Evolutionary conservation across 2,113 vertebrate genomes (phyloP).

Genomic region (Zosterops hypoxanthus): DNA sequence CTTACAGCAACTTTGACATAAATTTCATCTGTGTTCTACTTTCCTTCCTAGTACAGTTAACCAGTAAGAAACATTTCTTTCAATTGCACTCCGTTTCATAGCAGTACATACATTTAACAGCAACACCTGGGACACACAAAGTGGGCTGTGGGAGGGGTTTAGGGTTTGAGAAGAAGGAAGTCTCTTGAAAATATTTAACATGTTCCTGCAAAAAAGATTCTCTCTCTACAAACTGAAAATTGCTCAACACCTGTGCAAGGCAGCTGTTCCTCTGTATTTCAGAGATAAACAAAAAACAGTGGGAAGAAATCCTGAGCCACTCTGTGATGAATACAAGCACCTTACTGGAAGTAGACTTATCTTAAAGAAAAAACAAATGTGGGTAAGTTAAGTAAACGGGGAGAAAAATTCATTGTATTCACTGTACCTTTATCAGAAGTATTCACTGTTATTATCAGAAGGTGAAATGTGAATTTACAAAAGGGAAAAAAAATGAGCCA

Average conservation of each 20-base stretch:
- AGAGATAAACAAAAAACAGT: background rate
- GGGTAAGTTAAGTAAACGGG: background rate
- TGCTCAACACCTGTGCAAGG: background rate
- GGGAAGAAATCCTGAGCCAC: background rate
- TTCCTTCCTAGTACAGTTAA: background rate
- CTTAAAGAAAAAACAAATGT: background rate
- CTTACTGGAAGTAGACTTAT: background rate
- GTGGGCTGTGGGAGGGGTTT: background rate
- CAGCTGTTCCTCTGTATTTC: background rate
- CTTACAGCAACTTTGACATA: background rate
- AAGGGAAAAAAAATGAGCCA: background rate
- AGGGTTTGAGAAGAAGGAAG: background rate
- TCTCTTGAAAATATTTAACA: background rate
- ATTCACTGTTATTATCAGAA: background rate
- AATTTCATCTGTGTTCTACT: background rate
- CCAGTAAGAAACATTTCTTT: background rate
- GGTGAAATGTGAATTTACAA: background rate
- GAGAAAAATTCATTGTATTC: background rate
- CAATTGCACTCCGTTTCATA: fast-evolving
- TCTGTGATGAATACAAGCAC: background rate
- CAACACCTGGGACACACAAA: background rate
- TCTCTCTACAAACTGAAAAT: background rate
- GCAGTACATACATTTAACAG: background rate
- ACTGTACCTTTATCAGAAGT: background rate
- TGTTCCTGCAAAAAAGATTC: background rate